These are phyloP conservation scores for Drosophila nebulosa DNA, from an alignment of 1,140 invertebrate species.

Conservation along the genomic window DNA sequence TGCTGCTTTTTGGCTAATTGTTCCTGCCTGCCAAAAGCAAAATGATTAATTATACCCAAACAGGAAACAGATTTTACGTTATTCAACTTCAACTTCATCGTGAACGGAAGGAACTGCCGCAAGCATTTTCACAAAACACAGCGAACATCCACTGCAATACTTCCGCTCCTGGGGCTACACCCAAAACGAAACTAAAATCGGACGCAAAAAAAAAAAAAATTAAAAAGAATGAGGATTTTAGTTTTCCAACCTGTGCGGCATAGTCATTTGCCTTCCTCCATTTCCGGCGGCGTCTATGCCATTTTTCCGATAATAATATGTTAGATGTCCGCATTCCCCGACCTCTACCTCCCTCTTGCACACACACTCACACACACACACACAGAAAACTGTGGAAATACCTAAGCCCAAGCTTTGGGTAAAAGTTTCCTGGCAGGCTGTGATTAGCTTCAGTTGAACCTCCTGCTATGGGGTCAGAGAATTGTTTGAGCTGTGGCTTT, in stretches of 20 bases:
- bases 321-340: conserved; percentile 40
- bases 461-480: not conserved
- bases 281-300: conserved; percentile 56
- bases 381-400: not conserved
- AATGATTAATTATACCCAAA: conserved; percentile 78
- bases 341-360: not conserved
- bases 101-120: conserved; percentile 72
- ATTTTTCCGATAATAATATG: conserved; percentile 75
- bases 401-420: not conserved
- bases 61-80: conserved; percentile 79
- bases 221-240: conserved; percentile 22
- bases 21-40: conserved; percentile 67
- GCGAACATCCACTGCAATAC: conserved; percentile 36
- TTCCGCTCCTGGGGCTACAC: conserved; percentile 45
- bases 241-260: conserved; percentile 38
- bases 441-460: conserved; percentile 28
- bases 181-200: conserved; percentile 62
- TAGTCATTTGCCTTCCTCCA: conserved; percentile 69
- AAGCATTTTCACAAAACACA: conserved; percentile 73
- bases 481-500: conserved; percentile 62
- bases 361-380: not conserved
- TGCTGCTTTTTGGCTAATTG: conserved; percentile 63
- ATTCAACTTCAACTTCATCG: conserved; percentile 61
- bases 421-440: conserved; percentile 26
- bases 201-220: conserved; percentile 30